Conservation (phyloP, 2,888 invertebrate species). For the Priapulus caudatus region DNA sequence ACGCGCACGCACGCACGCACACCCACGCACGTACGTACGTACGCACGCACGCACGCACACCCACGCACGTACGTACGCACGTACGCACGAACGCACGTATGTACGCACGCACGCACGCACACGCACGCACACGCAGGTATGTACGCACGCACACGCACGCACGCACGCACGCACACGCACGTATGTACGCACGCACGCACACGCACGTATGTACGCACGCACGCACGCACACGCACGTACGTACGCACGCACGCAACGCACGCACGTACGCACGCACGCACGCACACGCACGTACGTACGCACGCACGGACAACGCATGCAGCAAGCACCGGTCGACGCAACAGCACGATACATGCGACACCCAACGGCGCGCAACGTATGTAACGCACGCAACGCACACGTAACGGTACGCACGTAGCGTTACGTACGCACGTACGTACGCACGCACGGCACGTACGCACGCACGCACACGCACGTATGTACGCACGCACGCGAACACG, state of each 20-base stretch:
- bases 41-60: not conserved
- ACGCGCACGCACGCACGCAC: too few relatives aligned
- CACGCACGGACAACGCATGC: too few relatives aligned
- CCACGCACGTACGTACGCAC: not conserved
- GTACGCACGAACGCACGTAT: not conserved
- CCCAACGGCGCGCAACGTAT: too few relatives aligned
- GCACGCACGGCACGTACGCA: not conserved
- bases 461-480: not conserved
- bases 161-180: too few relatives aligned
- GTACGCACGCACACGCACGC: too few relatives aligned
- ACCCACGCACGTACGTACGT: too few relatives aligned
- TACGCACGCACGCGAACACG: not conserved
- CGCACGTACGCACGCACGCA: conserved; percentile 3
- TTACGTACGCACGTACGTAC: not conserved
- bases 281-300: conserved; percentile 3
- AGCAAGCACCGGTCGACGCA: too few relatives aligned
- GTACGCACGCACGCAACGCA: conserved; percentile 3
- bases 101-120: not conserved
- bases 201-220: not conserved
- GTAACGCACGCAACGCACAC: too few relatives aligned
- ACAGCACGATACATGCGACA: too few relatives aligned
- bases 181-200: conserved; percentile 3
- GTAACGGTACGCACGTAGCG: not conserved
- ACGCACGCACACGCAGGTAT: too few relatives aligned
- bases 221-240: not conserved